phyloP scores from a whole-genome alignment of 1,140 invertebrate species.

The Cotesia glomerata region DNA sequence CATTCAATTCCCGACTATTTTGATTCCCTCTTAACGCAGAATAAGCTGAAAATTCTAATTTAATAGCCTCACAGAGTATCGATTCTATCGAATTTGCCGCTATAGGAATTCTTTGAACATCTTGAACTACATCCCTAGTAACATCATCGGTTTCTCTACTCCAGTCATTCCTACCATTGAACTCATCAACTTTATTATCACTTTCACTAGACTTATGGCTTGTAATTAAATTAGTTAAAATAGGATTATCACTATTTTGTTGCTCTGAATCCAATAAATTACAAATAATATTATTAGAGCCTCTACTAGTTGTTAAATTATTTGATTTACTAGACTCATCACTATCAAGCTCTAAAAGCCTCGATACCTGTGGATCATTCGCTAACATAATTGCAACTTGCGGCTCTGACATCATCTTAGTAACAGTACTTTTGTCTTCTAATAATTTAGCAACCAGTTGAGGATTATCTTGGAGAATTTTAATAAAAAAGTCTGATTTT shows the following conservation, averaged over 20 bases:
- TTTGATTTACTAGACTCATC: not conserved
- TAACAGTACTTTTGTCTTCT: conserved; percentile 48
- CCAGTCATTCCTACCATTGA: conserved; percentile 7
- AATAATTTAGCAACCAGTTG: conserved; percentile 51
- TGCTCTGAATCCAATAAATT: conserved; percentile 31
- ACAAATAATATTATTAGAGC: conserved; percentile 32
- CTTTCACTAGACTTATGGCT: conserved; percentile 42
- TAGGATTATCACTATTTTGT: conserved; percentile 49
- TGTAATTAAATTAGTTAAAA: conserved; percentile 56
- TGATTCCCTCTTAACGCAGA: conserved; percentile 67
- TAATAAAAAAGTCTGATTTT: conserved; percentile 39
- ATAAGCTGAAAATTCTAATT: conserved; percentile 79
- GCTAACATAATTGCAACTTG: conserved; percentile 42
- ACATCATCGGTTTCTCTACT: conserved; percentile 53
- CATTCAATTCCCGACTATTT: conserved; percentile 76
- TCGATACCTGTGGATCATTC: conserved; percentile 46
- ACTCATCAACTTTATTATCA: conserved; percentile 24
- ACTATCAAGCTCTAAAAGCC: conserved; percentile 44
- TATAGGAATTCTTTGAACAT: conserved; percentile 66
- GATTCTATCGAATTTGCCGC: conserved; percentile 75
- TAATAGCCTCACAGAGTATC: conserved; percentile 82
- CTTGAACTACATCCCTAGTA: conserved; percentile 70
- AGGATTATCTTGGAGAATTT: conserved; percentile 46
- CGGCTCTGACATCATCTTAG: conserved; percentile 52
- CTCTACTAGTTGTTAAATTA: conserved; percentile 15